Evolutionary conservation across 1,140 invertebrate species (phyloP).

Genomic region (Grapholita molesta): DNA sequence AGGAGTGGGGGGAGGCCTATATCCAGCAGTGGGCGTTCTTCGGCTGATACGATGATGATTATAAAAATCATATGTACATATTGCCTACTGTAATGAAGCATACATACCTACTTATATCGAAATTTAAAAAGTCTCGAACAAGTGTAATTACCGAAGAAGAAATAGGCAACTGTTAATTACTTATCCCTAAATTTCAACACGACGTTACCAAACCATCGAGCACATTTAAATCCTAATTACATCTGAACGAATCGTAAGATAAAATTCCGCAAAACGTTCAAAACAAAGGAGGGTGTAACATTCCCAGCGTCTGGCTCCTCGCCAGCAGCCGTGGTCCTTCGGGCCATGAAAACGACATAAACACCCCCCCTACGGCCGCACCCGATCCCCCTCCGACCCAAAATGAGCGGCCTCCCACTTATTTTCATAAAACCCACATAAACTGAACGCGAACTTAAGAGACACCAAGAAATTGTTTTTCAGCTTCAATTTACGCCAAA

Average conservation of each 20-base stretch:
- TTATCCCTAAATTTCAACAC: neutral
- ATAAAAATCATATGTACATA: too few species aligned
- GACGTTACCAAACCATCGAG: neutral
- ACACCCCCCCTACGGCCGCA: slow-evolving; percentile 38
- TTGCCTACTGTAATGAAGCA: too few species aligned
- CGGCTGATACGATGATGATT: too few species aligned
- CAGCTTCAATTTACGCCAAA: slow-evolving; percentile 28
- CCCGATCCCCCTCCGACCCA: slow-evolving; percentile 40
- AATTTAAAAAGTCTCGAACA: too few species aligned
- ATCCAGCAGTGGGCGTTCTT: too few species aligned
- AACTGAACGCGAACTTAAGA: slow-evolving; percentile 46
- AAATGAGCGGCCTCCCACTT: slow-evolving; percentile 71
- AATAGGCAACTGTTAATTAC: too few species aligned
- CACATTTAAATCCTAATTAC: slow-evolving; percentile 30
- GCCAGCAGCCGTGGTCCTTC: slow-evolving; percentile 47
- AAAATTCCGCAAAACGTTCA: slow-evolving; percentile 33
- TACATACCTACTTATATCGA: too few species aligned
- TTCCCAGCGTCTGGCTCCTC: slow-evolving; percentile 43
- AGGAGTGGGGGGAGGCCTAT: too few species aligned
- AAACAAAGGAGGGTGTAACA: slow-evolving; percentile 47
- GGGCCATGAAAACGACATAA: slow-evolving; percentile 66
- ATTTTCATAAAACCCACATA: slow-evolving; percentile 71
- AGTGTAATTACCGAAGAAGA: too few species aligned
- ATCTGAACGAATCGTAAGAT: slow-evolving; percentile 39
- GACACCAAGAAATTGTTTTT: slow-evolving; percentile 50